Base-by-base conservation (phyloP, 2,113 vertebrate species). In the Numenius arquata region DNA sequence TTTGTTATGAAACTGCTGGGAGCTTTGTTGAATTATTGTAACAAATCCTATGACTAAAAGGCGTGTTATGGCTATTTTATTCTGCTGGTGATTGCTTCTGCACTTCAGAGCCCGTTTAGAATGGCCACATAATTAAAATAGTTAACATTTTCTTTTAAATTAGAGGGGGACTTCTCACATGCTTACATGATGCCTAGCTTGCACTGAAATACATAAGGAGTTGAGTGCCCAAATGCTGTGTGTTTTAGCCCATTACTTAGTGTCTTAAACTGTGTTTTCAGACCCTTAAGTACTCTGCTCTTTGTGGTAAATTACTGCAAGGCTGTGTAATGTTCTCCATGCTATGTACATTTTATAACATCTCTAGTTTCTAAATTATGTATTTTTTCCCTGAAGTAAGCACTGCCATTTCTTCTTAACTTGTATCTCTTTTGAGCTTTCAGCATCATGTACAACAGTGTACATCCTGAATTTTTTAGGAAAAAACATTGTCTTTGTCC, bases 1-100 rank as follows among this genome's bases (percentile, higher is more conserved):
- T 93, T 88, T 91, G 84, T 91, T 94, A 75, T n/a, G 87, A 96
- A 97, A 76, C 89, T 95, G 89, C 72, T 95, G 77, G 74, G 86
- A 95, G 66, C 45, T 91, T 81, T 1, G 4, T 91, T 91, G 58
- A 92, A 73, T 82, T 90, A 72, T 48, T 95, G 53, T 89, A 89
- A 82, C 86, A 91, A 89, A 75, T 87, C 70, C 62, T 76, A n/a
- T 87, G 76, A 85, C 83, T 92, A 84, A 95, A 96, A 92, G 68
- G 34, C 59, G 47, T 65, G 20, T 90, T 91, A 73, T 78, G 67
- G 66, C 27, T 91, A 66, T 89, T 95, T 87, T 89, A 55, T 89
- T 87, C 38, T 76, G 45, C 32, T 90, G 21, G 27, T 50, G 50
- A 47, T 80, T 85, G 41, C 23, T 88, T 94, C 77, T 53, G 38